Evolutionary conservation across 2,113 vertebrate species (phyloP), one percentile per base, ranked within the genome.

Genomic region (Colius striatus): DNA sequence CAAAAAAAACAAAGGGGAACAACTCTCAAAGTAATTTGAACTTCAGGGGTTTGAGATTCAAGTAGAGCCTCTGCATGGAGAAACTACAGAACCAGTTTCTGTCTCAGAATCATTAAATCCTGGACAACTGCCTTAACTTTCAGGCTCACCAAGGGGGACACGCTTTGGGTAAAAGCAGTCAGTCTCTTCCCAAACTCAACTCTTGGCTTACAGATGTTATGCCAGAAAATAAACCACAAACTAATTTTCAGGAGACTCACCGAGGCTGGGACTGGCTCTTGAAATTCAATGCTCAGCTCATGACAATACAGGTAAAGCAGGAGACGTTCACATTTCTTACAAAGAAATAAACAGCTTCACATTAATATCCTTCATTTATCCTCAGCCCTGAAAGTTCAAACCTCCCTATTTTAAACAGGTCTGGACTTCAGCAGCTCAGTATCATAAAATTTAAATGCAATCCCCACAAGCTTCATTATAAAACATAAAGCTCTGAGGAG

Each of bases 251-350:
- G 70, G 18, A 61, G 38, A 99, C 99, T 99, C 98, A 99, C 99
- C 97, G 99, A 98, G 94, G 96, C 97, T 84, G 99, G 97, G 81
- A 99, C 99, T 32, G 99, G 99, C 96, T 99, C 98, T 66, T 99
- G 98, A 97, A 99, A 99, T 94, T 99, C 99, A 94, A 99, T 98
- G 92, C 99, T 99, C 97, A 99, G 98, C 97, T 99, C 99, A 88
- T 99, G 99, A 94, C 99, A 99, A 97, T 99, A 99, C 88, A 99
- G 97, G 97, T 99, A 98, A 90, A 99, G 98, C 91, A 99, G 98
- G 94, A 99, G 98, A 71, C 99, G 99, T 96, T 99, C 99, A 97
- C 99, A 99, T 98, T 98, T 99, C 99, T 99, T 98, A 75, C 1
- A 94, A 93, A 86, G 94, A 95, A 78, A 94, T 16, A 95, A 85